Evolutionary conservation across 2,797 vertebrate species (phyloP).

Genomic region (Sebastiscus tertius): DNA sequence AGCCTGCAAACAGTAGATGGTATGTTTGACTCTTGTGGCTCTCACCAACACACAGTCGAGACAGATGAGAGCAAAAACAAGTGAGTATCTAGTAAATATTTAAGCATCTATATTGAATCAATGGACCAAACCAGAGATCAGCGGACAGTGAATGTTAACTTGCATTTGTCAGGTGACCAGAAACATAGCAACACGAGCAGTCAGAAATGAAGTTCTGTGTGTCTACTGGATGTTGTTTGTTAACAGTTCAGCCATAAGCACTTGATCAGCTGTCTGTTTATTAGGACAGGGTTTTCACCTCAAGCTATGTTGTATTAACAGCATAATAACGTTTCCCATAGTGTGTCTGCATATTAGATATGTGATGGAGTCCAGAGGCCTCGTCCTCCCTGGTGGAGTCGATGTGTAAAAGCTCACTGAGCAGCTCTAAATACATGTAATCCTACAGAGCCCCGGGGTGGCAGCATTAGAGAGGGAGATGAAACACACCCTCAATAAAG

Average conservation of each 20-base stretch:
- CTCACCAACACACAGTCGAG: neutral
- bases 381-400: slow-evolving; percentile 19
- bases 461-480: slow-evolving; percentile 24
- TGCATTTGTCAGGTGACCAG: neutral
- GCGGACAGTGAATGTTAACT: neutral
- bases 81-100: neutral
- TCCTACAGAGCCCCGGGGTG: slow-evolving; percentile 35
- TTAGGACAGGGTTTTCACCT: neutral
- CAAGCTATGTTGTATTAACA: neutral
- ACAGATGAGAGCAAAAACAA: neutral
- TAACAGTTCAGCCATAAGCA: neutral
- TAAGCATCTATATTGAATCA: neutral
- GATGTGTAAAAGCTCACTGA: slow-evolving; percentile 32
- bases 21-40: neutral
- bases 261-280: neutral
- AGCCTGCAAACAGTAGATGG: neutral
- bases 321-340: neutral
- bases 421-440: slow-evolving; percentile 54
- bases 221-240: neutral
- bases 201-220: neutral
- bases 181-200: too few relatives aligned
- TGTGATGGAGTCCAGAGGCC: neutral
- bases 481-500: slow-evolving; percentile 29
- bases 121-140: neutral
- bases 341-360: slow-evolving; percentile 15